Conservation (phyloP, 2,113 vertebrate genomes). For the Lathamus discolor region DNA sequence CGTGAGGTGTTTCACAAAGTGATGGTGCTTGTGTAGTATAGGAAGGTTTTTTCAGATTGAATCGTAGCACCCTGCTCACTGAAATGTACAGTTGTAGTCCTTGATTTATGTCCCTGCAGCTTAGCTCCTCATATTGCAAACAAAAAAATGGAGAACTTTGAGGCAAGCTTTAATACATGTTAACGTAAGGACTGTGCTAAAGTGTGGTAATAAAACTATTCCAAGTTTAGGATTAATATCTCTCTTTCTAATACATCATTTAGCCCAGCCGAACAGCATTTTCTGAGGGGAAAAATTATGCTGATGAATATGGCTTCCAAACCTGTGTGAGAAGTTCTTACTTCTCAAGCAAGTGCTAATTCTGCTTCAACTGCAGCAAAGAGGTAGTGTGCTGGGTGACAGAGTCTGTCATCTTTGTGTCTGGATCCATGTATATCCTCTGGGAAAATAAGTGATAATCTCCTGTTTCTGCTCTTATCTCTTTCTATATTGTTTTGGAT, state of each 20-base stretch:
- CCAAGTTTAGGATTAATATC: neutral
- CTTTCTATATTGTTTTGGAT: neutral
- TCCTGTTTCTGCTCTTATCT: neutral
- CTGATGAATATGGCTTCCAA: neutral
- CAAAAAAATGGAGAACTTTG: neutral
- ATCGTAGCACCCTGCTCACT: neutral
- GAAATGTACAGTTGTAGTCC: neutral
- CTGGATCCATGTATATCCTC: neutral
- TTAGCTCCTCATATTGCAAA: neutral
- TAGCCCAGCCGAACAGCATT: neutral
- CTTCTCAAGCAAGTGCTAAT: neutral
- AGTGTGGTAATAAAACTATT: neutral
- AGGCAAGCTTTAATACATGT: neutral
- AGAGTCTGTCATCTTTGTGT: neutral
- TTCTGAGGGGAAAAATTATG: neutral
- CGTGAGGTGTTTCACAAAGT: neutral
- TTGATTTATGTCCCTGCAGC: neutral
- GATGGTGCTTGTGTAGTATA: neutral
- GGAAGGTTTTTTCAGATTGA: neutral
- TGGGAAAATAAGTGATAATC: neutral
- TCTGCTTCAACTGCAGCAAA: rapidly evolving
- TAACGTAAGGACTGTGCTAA: neutral
- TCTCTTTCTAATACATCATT: neutral
- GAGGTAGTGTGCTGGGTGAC: neutral
- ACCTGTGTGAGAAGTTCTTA: neutral